Evolutionary conservation across 35 echinoderm and acorn worm genomes (phyloP), one percentile per base, ranked within the genome.

Genomic region (Apostichopus japonicus): DNA sequence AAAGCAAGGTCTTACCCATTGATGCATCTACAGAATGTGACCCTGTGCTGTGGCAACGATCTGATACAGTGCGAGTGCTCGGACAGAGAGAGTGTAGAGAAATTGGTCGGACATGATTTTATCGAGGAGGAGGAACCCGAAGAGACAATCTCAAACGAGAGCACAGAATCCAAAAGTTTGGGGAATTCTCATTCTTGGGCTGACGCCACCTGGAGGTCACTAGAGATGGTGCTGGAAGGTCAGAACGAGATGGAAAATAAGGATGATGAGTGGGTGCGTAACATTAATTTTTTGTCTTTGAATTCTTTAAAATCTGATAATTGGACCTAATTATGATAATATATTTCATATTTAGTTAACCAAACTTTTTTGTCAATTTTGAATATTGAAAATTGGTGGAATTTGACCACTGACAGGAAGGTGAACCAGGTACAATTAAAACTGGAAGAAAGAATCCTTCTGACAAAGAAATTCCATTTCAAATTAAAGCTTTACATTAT

Each of bases 151-250:
- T 44, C 33, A 44, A 23, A 14, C 1, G 71, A 75, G 71, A 75
- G 2, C 15, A 21, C n/a, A 6, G 71, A 75, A 75, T 75, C 17
- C 7, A 15, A 15, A 13, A 52, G 23, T 24, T 7, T 72, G n/a
- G 86, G 33, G 59, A 73, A 89, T 16, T 62, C 56, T 72, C 86
- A 89, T 19, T 89, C 86, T 4, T 89, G 86, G 86, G 86, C 86
- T 21, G 44, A 89, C 72, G 86, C n/a, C 10, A 89, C 86, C 10
- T 73, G 59, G 86, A 89, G 62, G 86, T 89, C 86, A 19, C 51
- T 89, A 44, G 61, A 89, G 62, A 27, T 72, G 86, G 86, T 89
- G 61, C 19, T 89, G 22, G 56, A 73, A 16, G 51, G 24, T 72
- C 5, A 84, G 53, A 53, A 84, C 5, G 23, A 10, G 17, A 59